These are phyloP conservation scores for Lordiphosa stackelbergi DNA, from an alignment of 1,140 invertebrate species.

Conservation along the genomic window DNA sequence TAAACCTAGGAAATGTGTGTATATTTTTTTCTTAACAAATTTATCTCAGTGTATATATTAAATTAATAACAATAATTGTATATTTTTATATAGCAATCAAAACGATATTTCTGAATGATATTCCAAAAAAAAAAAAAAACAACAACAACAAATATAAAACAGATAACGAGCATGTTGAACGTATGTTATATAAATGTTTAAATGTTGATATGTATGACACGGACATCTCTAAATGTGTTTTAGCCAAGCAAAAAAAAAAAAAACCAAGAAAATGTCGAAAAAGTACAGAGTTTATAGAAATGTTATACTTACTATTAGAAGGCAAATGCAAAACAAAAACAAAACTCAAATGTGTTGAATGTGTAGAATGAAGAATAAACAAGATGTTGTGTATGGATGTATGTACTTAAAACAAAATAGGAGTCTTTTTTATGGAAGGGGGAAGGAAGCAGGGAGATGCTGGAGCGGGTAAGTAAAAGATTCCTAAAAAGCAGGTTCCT, in stretches of 20 bases:
- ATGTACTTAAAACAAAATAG: constrained; percentile 14
- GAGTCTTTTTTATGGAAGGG: constrained; percentile 1
- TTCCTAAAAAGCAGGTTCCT: too few relatives aligned
- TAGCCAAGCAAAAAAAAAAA: constrained; percentile 30
- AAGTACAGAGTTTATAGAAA: constrained; percentile 47
- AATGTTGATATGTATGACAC: constrained; percentile 40
- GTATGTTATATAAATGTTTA: constrained; percentile 29
- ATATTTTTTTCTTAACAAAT: constrained; percentile 22
- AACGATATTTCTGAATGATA: constrained; percentile 15
- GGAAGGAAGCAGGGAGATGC: too few relatives aligned
- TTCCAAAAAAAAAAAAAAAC: not conserved
- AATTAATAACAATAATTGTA: constrained; percentile 22
- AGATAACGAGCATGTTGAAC: not conserved
- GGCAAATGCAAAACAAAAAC: not conserved
- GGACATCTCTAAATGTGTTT: constrained; percentile 31
- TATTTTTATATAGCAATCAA: constrained; percentile 28
- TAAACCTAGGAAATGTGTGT: not conserved
- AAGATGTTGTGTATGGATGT: constrained; percentile 6
- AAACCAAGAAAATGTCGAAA: not conserved
- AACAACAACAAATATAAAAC: not conserved
- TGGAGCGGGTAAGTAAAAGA: too few relatives aligned
- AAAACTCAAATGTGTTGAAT: constrained; percentile 38
- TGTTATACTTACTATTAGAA: constrained; percentile 35
- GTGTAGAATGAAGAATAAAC: constrained; percentile 39
- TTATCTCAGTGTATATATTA: constrained; percentile 35